These are phyloP conservation scores for Crioceris asparagi DNA, from an alignment of 2,888 invertebrate genomes.

Conservation along the genomic window DNA sequence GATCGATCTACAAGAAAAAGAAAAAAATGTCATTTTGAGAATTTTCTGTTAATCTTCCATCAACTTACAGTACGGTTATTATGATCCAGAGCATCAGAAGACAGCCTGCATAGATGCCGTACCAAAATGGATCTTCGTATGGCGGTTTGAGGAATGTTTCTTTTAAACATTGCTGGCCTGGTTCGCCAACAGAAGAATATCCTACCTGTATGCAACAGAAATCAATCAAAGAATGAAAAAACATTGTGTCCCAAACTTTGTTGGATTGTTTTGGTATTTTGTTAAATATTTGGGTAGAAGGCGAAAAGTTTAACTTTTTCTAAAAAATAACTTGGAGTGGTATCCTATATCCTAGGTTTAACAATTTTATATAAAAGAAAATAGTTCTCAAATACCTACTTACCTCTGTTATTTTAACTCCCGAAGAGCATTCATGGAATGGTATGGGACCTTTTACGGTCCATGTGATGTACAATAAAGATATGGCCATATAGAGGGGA, in stretches of 20 bases:
- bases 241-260: too few species aligned
- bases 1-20: constrained; percentile 28
- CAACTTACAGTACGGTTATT: constrained; percentile 50
- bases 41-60: too few species aligned
- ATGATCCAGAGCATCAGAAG: constrained; percentile 54
- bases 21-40: neutral
- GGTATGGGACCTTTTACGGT: constrained; percentile 45
- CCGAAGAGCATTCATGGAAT: constrained; percentile 43
- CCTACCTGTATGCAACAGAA: too few species aligned
- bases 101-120: constrained; percentile 51
- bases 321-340: too few species aligned
- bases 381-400: constrained; percentile 19
- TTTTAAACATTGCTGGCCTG: constrained; percentile 36
- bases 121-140: constrained; percentile 51
- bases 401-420: constrained; percentile 37
- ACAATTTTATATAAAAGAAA: too few species aligned
- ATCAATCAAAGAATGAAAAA: too few species aligned
- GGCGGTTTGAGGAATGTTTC: constrained; percentile 47
- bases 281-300: too few species aligned
- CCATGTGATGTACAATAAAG: constrained; percentile 47
- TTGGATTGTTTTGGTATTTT: too few species aligned
- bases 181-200: constrained; percentile 31
- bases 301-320: too few species aligned
- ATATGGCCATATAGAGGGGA: constrained; percentile 46
- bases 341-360: too few species aligned